These are phyloP conservation scores for Tragelaphus imberbis DNA, from an alignment of 2,113 vertebrate genomes.

Conservation along the genomic window DNA sequence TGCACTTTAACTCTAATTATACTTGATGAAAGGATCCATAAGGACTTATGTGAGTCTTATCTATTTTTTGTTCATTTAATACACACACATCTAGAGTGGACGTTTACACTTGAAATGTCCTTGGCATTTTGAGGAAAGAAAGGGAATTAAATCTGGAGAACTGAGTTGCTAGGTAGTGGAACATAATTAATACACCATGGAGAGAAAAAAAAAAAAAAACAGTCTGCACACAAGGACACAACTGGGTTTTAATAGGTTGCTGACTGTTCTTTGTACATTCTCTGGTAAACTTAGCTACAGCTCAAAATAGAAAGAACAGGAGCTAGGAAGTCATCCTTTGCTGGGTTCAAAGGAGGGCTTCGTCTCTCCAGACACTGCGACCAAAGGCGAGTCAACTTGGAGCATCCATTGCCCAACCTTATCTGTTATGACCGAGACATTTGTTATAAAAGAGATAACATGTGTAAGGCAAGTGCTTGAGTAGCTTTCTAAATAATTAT, in stretches of 20 bases:
- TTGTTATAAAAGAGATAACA: not conserved
- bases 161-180: not conserved
- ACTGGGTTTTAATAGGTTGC: not conserved
- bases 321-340: not conserved
- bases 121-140: conserved; percentile 32
- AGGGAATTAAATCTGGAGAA: not conserved
- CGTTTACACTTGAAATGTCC: not conserved
- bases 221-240: not conserved
- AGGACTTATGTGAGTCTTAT: not conserved
- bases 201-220: not conserved
- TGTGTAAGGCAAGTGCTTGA: not conserved
- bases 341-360: not conserved
- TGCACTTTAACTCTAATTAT: not conserved
- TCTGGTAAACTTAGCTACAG: not conserved
- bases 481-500: not conserved
- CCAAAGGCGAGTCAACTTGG: not conserved
- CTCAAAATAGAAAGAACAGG: not conserved
- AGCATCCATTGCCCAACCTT: not conserved
- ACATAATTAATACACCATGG: not conserved
- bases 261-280: not conserved
- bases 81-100: not conserved
- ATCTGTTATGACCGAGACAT: not conserved
- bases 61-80: not conserved
- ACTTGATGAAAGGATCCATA: not conserved
- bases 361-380: not conserved